Evolutionary conservation across 1,140 invertebrate genomes (phyloP).

Genomic region (Hylyphantes graminicola): DNA sequence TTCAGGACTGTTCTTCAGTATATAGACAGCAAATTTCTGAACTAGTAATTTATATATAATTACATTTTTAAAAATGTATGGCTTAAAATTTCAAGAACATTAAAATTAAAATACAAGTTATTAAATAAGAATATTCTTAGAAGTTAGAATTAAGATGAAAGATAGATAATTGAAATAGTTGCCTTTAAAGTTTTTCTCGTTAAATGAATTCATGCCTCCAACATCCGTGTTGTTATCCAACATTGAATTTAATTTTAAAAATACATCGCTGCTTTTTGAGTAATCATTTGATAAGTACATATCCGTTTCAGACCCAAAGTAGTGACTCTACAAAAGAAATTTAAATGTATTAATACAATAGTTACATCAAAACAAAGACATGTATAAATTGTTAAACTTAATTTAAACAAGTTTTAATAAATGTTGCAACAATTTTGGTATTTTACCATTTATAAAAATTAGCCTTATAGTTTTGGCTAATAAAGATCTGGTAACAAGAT

Average conservation of each 20-base stretch:
- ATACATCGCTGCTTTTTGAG: constrained; percentile 64
- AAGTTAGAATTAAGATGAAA: neutral
- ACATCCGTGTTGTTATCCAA: constrained; percentile 68
- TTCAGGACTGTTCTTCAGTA: neutral
- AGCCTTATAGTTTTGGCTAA: neutral
- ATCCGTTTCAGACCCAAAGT: constrained; percentile 15
- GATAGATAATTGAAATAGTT: neutral
- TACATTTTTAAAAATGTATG: no score
- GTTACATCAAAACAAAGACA: neutral
- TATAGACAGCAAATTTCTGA: neutral
- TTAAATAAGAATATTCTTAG: neutral
- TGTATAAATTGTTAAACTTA: neutral
- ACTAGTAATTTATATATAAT: no score
- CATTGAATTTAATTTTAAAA: constrained; percentile 68
- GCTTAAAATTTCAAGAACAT: neutral
- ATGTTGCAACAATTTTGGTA: neutral
- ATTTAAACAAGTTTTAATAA: constrained; percentile 10
- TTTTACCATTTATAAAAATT: neutral
- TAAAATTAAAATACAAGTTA: neutral
- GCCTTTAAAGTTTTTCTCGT: constrained; percentile 48
- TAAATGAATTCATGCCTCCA: constrained; percentile 59
- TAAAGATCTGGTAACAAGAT: no score
- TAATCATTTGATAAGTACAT: constrained; percentile 32
- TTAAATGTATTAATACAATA: neutral
- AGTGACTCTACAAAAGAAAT: constrained; percentile 38